These are phyloP conservation scores for Temnothorax unifasciatus DNA, from an alignment of 2,888 invertebrate species.

Conservation along the genomic window DNA sequence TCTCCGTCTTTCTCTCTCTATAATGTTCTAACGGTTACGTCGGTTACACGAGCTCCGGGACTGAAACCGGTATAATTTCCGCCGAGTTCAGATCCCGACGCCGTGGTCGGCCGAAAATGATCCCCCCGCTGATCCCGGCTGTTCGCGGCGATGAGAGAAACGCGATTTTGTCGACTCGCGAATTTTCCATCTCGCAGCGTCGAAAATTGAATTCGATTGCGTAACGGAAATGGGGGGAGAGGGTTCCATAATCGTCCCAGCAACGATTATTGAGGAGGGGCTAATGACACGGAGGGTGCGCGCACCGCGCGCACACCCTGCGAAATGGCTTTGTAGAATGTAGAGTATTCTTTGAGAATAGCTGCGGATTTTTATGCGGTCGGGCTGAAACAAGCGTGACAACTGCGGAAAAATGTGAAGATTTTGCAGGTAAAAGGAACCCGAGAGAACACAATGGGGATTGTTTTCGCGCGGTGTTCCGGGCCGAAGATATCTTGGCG, in stretches of 20 bases:
- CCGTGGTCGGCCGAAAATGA: not conserved
- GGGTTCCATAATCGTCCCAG: not conserved
- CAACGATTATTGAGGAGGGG: not conserved
- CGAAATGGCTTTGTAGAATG: not conserved
- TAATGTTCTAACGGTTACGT: constrained; percentile 43
- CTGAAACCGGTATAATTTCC: constrained; percentile 20
- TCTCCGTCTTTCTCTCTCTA: not conserved
- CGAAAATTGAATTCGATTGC: not conserved
- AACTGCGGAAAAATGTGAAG: not conserved
- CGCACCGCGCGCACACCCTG: not conserved
- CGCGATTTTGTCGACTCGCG: not conserved
- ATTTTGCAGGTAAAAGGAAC: not conserved
- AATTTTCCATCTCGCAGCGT: not conserved
- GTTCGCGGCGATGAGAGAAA: not conserved
- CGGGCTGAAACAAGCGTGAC: not conserved
- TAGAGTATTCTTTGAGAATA: not conserved
- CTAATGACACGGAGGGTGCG: not conserved
- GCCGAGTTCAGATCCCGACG: constrained; percentile 16
- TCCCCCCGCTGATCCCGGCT: no score
- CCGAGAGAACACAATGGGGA: not conserved
- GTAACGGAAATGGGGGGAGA: constrained; percentile 11
- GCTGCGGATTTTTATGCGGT: not conserved
- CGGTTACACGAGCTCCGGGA: constrained; percentile 30
- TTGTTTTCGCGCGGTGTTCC: not conserved
- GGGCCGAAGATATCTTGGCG: not conserved